Conservation (phyloP, 2,888 invertebrate genomes). For the Atethmia centrago region DNA sequence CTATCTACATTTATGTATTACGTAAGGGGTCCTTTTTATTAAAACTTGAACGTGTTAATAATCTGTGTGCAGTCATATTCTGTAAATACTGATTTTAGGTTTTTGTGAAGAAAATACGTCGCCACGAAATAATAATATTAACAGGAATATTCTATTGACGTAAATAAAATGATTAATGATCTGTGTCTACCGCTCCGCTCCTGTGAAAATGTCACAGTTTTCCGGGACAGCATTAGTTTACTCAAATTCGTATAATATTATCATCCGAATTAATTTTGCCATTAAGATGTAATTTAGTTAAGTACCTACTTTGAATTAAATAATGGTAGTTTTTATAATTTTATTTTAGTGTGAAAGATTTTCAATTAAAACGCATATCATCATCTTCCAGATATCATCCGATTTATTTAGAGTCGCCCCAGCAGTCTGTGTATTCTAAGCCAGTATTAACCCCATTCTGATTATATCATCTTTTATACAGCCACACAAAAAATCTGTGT, state of each 20-base stretch:
- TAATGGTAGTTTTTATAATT: not conserved
- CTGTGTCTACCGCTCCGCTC: not conserved
- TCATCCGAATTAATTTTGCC: not conserved
- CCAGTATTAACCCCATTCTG: not conserved
- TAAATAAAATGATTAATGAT: conserved; percentile 11
- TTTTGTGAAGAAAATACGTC: not conserved
- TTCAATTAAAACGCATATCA: not conserved
- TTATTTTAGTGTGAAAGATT: not conserved
- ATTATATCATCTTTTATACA: not conserved
- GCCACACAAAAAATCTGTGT: not conserved
- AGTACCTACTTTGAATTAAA: not conserved
- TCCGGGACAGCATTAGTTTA: not conserved
- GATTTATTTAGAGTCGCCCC: not conserved
- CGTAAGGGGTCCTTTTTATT: conserved; percentile 23
- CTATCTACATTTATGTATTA: not conserved
- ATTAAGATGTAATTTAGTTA: not conserved
- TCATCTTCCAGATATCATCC: too few relatives aligned
- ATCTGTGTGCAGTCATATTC: not conserved
- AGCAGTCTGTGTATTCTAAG: not conserved
- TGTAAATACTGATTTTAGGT: not conserved
- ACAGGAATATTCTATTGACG: not conserved
- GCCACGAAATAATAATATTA: not conserved
- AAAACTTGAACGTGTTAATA: conserved; percentile 23
- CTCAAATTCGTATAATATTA: not conserved
- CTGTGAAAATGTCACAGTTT: not conserved